phyloP scores from a whole-genome alignment of 2,888 invertebrate genomes.

The Idaea straminata region DNA sequence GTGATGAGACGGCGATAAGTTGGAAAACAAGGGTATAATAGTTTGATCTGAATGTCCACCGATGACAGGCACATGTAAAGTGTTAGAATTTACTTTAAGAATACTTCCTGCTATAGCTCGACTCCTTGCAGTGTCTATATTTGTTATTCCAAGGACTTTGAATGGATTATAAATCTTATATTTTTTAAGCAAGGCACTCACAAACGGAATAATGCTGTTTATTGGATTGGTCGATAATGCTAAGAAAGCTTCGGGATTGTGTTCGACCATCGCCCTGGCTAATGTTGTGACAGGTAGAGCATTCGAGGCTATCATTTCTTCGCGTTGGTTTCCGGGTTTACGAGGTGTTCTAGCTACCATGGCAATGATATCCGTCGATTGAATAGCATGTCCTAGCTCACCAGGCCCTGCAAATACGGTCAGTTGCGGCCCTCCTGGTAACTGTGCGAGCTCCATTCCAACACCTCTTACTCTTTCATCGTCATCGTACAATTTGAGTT shows the following conservation, averaged over 20 bases:
- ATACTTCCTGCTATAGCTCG: conserved; percentile 41
- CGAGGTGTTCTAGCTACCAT: conserved; percentile 47
- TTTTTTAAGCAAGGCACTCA: conserved; percentile 44
- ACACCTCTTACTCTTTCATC: conserved; percentile 45
- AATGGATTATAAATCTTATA: conserved; percentile 52
- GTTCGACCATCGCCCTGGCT: conserved; percentile 46
- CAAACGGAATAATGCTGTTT: conserved; percentile 58
- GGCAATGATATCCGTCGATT: conserved; percentile 45
- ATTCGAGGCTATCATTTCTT: conserved; percentile 52
- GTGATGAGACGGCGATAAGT: conserved; percentile 40
- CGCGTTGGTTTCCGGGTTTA: conserved; percentile 38
- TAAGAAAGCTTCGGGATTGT: conserved; percentile 51
- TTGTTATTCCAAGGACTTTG: conserved; percentile 58
- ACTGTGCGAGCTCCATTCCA: conserved; percentile 44
- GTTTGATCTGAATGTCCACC: conserved; percentile 63
- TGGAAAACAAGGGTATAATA: conserved; percentile 59
- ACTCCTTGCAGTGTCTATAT: conserved; percentile 51
- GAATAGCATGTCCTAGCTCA: conserved; percentile 40
- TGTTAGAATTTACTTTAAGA: conserved; percentile 40
- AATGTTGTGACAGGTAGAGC: conserved; percentile 46
- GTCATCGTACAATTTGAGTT: conserved; percentile 51
- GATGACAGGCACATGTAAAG: conserved; percentile 52
- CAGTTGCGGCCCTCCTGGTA: conserved; percentile 49
- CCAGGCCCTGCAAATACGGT: conserved; percentile 36
- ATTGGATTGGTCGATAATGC: conserved; percentile 58